phyloP scores from a whole-genome alignment of 2,113 vertebrate species.

The Pedionomus torquatus region DNA sequence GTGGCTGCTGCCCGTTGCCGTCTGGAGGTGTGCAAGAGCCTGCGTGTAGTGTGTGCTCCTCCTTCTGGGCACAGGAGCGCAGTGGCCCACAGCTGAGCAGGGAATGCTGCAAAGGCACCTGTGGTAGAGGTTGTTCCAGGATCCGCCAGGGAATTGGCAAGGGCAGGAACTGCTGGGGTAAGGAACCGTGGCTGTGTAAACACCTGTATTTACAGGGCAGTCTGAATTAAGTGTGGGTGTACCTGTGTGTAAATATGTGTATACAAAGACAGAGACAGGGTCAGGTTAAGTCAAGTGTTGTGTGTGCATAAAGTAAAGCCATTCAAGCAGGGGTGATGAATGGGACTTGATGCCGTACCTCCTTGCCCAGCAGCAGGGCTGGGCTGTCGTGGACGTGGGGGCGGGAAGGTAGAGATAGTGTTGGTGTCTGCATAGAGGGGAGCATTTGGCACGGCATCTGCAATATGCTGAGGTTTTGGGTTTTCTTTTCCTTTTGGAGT shows the following conservation, averaged over 20 bases:
- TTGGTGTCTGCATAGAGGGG: accelerated
- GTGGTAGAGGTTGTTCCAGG: not conserved
- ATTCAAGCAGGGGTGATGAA: accelerated
- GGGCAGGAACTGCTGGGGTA: not conserved
- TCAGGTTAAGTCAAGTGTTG: not conserved
- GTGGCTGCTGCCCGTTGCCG: not conserved
- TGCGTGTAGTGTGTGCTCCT: accelerated
- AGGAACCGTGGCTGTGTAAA: accelerated
- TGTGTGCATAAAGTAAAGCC: accelerated
- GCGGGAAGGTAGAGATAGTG: not conserved
- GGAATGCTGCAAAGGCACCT: not conserved
- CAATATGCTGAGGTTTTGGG: not conserved
- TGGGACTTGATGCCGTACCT: not conserved
- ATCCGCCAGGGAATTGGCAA: not conserved
- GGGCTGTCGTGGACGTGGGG: accelerated
- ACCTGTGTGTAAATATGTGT: accelerated
- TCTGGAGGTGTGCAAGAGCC: not conserved
- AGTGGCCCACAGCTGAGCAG: not conserved
- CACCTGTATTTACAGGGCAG: accelerated
- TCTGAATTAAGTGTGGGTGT: accelerated
- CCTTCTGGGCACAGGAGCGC: accelerated
- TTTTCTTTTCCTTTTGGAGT: not conserved
- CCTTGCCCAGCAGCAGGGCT: accelerated
- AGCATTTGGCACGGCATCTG: accelerated
- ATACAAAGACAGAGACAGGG: accelerated